Base-by-base conservation (phyloP, 2,888 invertebrate genomes). In the Xanthorhoe designata region DNA sequence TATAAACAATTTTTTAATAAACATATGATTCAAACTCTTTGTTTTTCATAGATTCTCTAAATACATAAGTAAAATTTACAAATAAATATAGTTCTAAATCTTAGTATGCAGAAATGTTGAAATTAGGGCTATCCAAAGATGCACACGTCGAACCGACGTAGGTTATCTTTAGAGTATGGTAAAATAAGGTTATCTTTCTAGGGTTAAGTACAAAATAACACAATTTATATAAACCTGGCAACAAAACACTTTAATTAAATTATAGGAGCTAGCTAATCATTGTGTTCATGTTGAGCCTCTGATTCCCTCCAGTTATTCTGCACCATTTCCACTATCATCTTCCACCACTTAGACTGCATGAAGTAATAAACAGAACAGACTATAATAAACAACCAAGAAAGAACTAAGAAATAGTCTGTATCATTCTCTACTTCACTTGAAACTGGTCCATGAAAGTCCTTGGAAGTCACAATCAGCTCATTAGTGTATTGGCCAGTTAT, bases 241-340 rank as follows among this genome's bases (percentile, higher is more conserved):
- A 56, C 54, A 66, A 54, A 52, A 8, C 7, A 38, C 19, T 8
- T 8, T 1, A 15, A 2, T 47, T 29, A 42, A 42, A 56, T 17
- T 19, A 58, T 1, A 15, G 45, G n/a, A n/a, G n/a, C n/a, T n/a
- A n/a, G 2, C 74, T 87, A 97, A 76, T 97, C 96, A 79, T 94
- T 95, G 83, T 97, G 97, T 81, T 96, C 96, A 81, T 96, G 96
- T 78, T 96, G 97, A 24, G 96, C 97, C 79, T 97, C 97, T 2
- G 97, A 96, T 86, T 98, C 98, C 66, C 97, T 94, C 98, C 98
- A 98, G 71, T 97, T 97, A 76, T 96, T 96, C 81, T 97, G 96
- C 10, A 98, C 94, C 87, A 96, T 96, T 84, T 98, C 98, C 1
- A 97, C 95, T 76, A 98, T 95, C 91, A 96, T 96, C 61, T 91